Percentiles rank a stretch among this genome's conserved stretches.
Conservation (phyloP, 2,888 invertebrate species). For the Orthosia gothica region DNA sequence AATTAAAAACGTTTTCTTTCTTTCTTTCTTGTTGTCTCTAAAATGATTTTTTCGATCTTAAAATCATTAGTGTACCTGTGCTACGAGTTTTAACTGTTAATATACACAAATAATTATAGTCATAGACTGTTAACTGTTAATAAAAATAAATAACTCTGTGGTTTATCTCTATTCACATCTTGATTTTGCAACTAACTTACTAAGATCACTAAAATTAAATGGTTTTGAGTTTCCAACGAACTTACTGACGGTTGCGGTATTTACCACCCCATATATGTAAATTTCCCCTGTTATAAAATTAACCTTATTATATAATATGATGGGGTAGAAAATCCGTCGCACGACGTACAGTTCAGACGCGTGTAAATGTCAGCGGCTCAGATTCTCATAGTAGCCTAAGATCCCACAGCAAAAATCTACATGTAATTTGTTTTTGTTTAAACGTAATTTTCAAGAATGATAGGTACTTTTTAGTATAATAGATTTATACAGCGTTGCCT, state of each 20-base stretch:
- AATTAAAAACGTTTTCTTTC: no score
- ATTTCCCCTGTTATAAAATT: conserved; percentile 24
- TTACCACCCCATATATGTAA: background rate
- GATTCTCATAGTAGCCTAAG: conserved; percentile 36
- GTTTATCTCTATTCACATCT: background rate
- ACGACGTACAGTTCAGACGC: conserved; percentile 22
- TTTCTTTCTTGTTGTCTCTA: no score
- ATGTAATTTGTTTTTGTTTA: no score
- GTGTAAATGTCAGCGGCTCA: conserved; percentile 46
- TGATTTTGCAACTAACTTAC: background rate
- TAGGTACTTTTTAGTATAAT: no score
- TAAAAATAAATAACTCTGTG: background rate
- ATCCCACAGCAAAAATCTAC: no score
- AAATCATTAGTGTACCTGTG: background rate
- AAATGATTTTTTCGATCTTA: background rate
- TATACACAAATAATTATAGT: background rate
- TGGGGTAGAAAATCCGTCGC: conserved; percentile 30
- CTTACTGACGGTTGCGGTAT: background rate
- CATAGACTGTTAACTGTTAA: background rate
- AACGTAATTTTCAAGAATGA: no score
- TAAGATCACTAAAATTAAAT: background rate
- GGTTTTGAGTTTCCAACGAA: background rate
- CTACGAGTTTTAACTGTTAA: no score
- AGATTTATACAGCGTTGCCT: no score
- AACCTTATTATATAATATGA: conserved; percentile 12